Evolutionary conservation across 1,140 invertebrate species (phyloP), one percentile per base, ranked within the genome.

Genomic region (Dendrolimus punctatus): DNA sequence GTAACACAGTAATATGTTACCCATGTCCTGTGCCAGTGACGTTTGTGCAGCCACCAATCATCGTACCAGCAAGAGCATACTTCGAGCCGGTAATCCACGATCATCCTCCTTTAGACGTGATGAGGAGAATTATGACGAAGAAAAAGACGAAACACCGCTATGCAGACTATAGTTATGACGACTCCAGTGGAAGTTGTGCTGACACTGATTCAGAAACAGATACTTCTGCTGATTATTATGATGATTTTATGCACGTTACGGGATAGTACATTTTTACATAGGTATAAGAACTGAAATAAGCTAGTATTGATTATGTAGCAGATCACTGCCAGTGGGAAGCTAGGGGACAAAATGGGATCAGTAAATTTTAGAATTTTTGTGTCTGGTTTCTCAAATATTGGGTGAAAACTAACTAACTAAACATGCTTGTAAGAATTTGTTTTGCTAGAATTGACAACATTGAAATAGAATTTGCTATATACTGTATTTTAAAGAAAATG

Each of bases 51-150:
- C 8, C 60, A 38, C 74, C 76, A 5, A 42, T 76, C 6, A 48
- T 77, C 7, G 46, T 80, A 6, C 76, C 71, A 51, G 64, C 61
- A 8, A 64, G 57, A 44, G 60, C 73, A 3, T 64, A 67, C 7
- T 84, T 51, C 46, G 76, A 84, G 46, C 73, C 71, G 5, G 79
- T 84, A 8, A 53, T 56, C 7, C 80, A 84, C 48, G 53, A 80
- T 40, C 80, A 84, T 42, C 80, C 80, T 6, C 73, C 78, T 23
- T 40, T 73, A 0, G 8, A 68, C 8, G 49, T 65, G 36, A 67
- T 84, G 10, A 64, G 55, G 39, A 58, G 53, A 44, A 43, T 77
- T 5, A 69, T 84, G 9, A 64, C 51, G 40, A 52, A 43, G n/a
- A 43, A 41, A n/a, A 55, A 49, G 37, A 52, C 49, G 9, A 9